phyloP scores from a whole-genome alignment of 2,888 invertebrate genomes.

The Incurvaria masculella region DNA sequence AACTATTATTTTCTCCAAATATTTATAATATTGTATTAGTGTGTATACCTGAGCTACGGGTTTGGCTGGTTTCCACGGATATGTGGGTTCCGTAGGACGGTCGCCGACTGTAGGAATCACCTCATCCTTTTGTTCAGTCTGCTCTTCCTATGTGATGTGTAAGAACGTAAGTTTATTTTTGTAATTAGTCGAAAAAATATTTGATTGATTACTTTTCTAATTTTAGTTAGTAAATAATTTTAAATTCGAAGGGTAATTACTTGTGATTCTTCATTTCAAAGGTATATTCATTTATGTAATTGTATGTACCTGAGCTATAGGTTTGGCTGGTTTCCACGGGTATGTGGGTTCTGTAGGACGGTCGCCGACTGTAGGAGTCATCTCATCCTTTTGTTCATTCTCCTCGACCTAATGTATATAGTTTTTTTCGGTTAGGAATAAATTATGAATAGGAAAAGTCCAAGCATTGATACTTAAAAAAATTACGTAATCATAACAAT shows the following conservation, averaged over 20 bases:
- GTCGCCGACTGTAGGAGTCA: neutral
- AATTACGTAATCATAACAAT: too few species aligned
- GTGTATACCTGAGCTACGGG: constrained; percentile 27
- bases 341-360: constrained; percentile 17
- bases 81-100: constrained; percentile 39
- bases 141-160: too few species aligned
- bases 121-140: constrained; percentile 30
- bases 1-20: too few species aligned
- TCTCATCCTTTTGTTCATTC: neutral
- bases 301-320: too few species aligned
- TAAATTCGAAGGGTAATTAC: too few species aligned
- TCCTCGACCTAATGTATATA: neutral
- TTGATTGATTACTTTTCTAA: too few species aligned
- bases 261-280: too few species aligned
- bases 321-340: constrained; percentile 3
- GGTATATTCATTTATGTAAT: too few species aligned
- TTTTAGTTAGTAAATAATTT: too few species aligned
- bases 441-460: neutral
- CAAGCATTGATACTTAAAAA: neutral
- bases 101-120: constrained; percentile 29
- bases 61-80: constrained; percentile 46
- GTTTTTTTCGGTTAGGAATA: neutral
- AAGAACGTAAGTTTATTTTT: too few species aligned
- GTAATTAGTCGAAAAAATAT: too few species aligned
- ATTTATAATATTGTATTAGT: too few species aligned